Base-by-base conservation (phyloP, 2,797 vertebrate species). In the Orestias chungarensis region DNA sequence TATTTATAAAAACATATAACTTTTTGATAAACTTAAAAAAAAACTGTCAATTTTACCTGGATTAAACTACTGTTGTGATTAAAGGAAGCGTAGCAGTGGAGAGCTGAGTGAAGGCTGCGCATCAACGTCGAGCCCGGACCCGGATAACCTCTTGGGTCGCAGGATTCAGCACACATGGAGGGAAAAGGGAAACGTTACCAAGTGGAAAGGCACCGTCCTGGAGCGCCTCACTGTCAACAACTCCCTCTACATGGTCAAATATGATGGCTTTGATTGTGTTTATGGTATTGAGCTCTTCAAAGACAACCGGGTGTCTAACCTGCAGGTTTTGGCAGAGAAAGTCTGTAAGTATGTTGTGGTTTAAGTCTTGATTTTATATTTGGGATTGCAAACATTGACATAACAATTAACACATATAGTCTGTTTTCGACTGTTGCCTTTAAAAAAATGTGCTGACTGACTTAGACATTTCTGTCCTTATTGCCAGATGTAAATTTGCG, bases 221-320 rank as follows among this genome's bases (percentile, higher is more conserved):
- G 95, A 96, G 90, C 93, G 95, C 17, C 91, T 95, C 0, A 93
- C 85, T 4, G 93, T 95, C 64, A 95, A 95, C 88, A 91, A 61
- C 40, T 94, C 92, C 3, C 93, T 96, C 55, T 96, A 93, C 88
- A 95, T 96, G 95, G 94, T 96, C 64, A 96, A 96, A 84, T 96
- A 96, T 47, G 95, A 96, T 23, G 95, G 95, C 78, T 96, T 96
- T 0, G 95, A 96, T 66, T 95, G 95, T 1, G 92, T 96, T 71
- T 96, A 96, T 0, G 95, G 95, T 88, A 96, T 96, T 2, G 95
- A 96, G 90, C 91, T 96, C 73, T 96, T 95, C 87, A 95, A 95
- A 84, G 95, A 96, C 61, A 92, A 81, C 61, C 88, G 95, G 27
- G 95, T 96, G 57, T 95, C 95, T 62, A 94, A 93, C 79, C 91